Percentiles rank a stretch among this genome's conserved stretches.
Conservation (phyloP, 2,113 vertebrate genomes). For the Ageneiosus marmoratus region DNA sequence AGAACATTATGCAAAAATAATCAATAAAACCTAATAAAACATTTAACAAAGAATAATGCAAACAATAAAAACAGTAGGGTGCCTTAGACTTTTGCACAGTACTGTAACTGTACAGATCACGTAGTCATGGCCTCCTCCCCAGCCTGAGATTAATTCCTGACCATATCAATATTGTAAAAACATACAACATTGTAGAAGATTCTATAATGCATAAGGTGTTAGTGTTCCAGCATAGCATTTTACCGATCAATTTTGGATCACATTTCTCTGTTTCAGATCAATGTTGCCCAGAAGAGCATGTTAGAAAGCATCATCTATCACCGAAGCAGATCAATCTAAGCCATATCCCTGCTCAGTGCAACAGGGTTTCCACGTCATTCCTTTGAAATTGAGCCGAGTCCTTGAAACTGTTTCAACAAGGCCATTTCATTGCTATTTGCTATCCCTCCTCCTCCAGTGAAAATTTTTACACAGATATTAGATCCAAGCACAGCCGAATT, state of each 20-base stretch:
- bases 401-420: constrained; percentile 48
- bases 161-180: background rate
- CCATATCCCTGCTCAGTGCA: constrained; percentile 13
- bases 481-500: background rate
- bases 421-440: constrained; percentile 38
- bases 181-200: constrained; percentile 6
- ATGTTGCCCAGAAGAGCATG: background rate
- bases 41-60: no score
- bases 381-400: constrained; percentile 30
- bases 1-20: no score
- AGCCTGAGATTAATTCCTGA: background rate
- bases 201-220: constrained; percentile 18
- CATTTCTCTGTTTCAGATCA: background rate
- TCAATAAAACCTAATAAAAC: no score
- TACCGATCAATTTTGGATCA: constrained; percentile 22
- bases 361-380: constrained; percentile 10
- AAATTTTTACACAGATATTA: background rate
- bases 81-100: no score
- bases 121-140: no score
- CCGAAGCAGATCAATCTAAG: constrained; percentile 14
- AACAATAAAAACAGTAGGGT: no score
- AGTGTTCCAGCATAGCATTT: background rate
- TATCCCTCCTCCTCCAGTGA: background rate
- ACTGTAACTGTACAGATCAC: no score
- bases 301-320: constrained; percentile 29